These are phyloP conservation scores for Columbina picui DNA, from an alignment of 2,113 vertebrate genomes.

Conservation along the genomic window DNA sequence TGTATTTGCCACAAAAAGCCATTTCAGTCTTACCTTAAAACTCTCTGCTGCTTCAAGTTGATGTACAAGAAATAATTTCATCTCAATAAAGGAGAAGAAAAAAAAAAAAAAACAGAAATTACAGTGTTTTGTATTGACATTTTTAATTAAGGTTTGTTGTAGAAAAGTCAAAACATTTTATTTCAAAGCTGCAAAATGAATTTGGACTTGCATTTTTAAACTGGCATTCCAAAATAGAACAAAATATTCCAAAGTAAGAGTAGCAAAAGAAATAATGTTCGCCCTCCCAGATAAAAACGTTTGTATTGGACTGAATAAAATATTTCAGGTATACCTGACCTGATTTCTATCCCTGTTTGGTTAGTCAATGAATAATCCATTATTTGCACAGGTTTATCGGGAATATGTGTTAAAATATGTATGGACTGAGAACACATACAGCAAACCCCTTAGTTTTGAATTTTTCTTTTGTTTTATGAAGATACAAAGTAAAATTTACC, in stretches of 20 bases:
- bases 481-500: background rate
- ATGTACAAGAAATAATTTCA: background rate
- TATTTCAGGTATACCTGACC: background rate
- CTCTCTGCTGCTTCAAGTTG: background rate
- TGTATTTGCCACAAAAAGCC: background rate
- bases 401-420: background rate
- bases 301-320: background rate
- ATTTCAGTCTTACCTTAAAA: background rate
- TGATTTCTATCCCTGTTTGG: background rate
- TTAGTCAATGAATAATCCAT: background rate
- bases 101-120: background rate
- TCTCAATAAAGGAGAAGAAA: background rate
- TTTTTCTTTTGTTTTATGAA: conserved; percentile 6
- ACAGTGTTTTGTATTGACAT: background rate
- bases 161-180: background rate
- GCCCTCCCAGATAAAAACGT: background rate
- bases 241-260: background rate
- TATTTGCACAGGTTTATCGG: background rate
- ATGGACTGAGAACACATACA: background rate
- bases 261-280: background rate
- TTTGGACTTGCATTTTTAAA: background rate
- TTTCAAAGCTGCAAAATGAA: background rate
- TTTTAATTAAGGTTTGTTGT: background rate
- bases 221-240: background rate
- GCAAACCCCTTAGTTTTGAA: background rate